Evolutionary conservation across 2,888 invertebrate species (phyloP).

Genomic region (Drosophila ochracea): DNA sequence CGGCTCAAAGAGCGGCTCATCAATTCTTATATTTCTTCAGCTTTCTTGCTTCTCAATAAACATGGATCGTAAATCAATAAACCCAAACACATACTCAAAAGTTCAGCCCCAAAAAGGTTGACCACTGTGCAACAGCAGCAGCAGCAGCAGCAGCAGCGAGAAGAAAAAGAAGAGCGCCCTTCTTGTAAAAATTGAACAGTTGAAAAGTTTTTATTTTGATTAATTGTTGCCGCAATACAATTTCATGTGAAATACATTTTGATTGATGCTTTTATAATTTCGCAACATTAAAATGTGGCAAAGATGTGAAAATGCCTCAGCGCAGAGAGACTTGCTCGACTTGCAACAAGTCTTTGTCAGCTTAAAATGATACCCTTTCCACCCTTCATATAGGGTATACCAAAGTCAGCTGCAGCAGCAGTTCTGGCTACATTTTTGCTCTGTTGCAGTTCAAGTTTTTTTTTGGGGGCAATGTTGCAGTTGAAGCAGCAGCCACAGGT

Average conservation of each 20-base stretch:
- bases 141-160: background rate
- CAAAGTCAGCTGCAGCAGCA: background rate
- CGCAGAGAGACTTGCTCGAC: background rate
- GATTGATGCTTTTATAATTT: constrained; percentile 80
- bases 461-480: background rate
- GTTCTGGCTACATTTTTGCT: background rate
- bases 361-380: background rate
- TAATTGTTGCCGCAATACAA: constrained; percentile 64
- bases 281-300: background rate
- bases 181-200: constrained; percentile 64
- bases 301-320: background rate
- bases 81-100: constrained; percentile 55
- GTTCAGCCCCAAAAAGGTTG: constrained; percentile 47
- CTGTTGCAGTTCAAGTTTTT: constrained; percentile 2
- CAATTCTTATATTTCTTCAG: constrained; percentile 60
- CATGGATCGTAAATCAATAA: constrained; percentile 80
- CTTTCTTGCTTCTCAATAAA: constrained; percentile 60
- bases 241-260: constrained; percentile 65
- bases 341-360: background rate
- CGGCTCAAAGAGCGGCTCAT: constrained; percentile 56
- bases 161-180: constrained; percentile 6
- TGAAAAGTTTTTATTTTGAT: constrained; percentile 64
- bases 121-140: constrained; percentile 7
- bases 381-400: background rate
- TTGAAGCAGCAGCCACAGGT: constrained; percentile 44